phyloP scores from a whole-genome alignment of 2,888 invertebrate species.

The Mayetiola destructor region DNA sequence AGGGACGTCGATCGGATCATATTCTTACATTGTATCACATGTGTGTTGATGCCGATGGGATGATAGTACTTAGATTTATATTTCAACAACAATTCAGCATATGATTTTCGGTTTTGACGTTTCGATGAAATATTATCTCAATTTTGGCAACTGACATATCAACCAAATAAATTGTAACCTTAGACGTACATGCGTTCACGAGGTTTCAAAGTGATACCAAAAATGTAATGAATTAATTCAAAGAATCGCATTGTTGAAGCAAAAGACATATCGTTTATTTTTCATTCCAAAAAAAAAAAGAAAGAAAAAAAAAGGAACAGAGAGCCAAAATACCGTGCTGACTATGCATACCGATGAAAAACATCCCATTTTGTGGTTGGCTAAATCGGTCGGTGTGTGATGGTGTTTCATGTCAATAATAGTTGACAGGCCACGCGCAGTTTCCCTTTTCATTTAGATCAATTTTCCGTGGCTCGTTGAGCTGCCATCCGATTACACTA shows the following conservation, averaged over 20 bases:
- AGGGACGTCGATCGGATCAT: too few relatives aligned
- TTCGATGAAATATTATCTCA: conserved; percentile 8
- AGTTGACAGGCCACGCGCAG: not conserved
- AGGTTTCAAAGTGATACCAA: not conserved
- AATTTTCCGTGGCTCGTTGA: conserved; percentile 1
- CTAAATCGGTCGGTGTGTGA: conserved; percentile 6
- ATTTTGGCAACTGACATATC: not conserved
- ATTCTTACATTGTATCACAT: too few relatives aligned
- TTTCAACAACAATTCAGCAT: not conserved
- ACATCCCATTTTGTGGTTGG: not conserved
- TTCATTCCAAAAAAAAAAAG: not conserved
- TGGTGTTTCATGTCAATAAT: not conserved
- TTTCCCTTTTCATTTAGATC: not conserved
- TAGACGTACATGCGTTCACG: not conserved
- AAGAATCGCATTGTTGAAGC: conserved; percentile 5
- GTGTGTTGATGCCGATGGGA: conserved; percentile 6
- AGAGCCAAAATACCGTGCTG: not conserved
- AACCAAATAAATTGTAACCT: not conserved
- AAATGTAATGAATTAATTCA: conserved; percentile 7
- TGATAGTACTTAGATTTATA: not conserved
- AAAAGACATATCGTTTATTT: not conserved
- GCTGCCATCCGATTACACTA: not conserved
- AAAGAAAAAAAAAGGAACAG: not conserved
- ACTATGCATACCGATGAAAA: not conserved
- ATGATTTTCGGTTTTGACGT: not conserved